Conservation (phyloP, 1,140 invertebrate species). For the Tetranychus cinnabarinus region DNA sequence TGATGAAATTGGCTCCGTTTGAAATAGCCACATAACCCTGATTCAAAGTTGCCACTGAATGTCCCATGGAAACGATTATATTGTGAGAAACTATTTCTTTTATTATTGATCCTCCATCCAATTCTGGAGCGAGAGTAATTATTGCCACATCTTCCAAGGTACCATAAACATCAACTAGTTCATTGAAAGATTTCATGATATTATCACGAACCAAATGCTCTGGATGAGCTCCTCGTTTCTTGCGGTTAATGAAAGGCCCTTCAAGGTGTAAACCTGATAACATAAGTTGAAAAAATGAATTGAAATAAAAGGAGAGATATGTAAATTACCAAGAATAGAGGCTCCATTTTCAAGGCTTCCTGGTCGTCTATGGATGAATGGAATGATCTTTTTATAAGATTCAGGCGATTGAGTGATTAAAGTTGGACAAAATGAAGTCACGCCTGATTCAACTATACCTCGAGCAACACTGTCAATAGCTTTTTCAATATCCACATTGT, state of each 20-base stretch:
- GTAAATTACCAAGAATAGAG: slow-evolving; percentile 11
- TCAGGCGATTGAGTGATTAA: slow-evolving; percentile 62
- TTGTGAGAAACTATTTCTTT: slow-evolving; percentile 37
- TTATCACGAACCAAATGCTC: slow-evolving; percentile 38
- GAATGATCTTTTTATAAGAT: slow-evolving; percentile 43
- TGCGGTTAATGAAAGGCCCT: slow-evolving; percentile 79
- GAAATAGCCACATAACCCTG: slow-evolving; percentile 60
- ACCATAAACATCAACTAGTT: slow-evolving; percentile 43
- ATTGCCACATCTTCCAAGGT: slow-evolving; percentile 54
- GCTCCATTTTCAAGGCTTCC: slow-evolving; percentile 24
- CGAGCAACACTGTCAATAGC: slow-evolving; percentile 56
- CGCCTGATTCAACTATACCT: slow-evolving; percentile 48
- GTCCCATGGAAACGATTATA: slow-evolving; percentile 70
- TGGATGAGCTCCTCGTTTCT: slow-evolving; percentile 84
- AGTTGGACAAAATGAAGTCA: slow-evolving; percentile 95
- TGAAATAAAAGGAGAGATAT: too few species aligned
- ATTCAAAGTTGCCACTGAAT: slow-evolving; percentile 55
- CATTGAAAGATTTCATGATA: slow-evolving; percentile 28
- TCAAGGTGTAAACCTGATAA: slow-evolving; percentile 64
- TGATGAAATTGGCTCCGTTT: slow-evolving; percentile 76
- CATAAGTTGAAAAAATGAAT: background rate
- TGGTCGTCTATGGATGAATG: slow-evolving; percentile 21
- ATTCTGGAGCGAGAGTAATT: slow-evolving; percentile 81
- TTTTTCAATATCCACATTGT: slow-evolving; percentile 40
- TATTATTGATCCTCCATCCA: slow-evolving; percentile 46